A percentile compares a stretch with the other conserved stretches of the same genome.
Evolutionary conservation across 2,888 invertebrate species (phyloP).

Genomic region (Drosophila mimetica): DNA sequence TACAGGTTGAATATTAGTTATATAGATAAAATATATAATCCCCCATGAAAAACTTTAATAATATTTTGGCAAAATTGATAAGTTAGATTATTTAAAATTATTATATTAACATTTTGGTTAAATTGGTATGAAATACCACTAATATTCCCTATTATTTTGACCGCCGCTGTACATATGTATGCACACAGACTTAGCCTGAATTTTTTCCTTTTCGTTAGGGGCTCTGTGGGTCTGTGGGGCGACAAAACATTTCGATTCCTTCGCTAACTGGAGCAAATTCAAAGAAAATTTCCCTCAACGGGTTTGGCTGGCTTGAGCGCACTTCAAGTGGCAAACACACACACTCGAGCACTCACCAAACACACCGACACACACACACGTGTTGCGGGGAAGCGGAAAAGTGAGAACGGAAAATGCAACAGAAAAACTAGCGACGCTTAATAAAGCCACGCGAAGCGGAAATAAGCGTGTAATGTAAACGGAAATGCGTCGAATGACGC

Average conservation of each 20-base stretch:
- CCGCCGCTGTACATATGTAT: neutral
- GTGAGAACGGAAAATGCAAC: slow-evolving; percentile 36
- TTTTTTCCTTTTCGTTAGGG: neutral
- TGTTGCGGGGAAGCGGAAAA: slow-evolving; percentile 11
- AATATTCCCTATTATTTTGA: neutral
- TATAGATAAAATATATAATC: too few species aligned
- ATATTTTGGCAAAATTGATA: too few species aligned
- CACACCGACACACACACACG: slow-evolving; percentile 25
- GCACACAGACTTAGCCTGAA: slow-evolving; percentile 1
- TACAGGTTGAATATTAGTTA: too few species aligned
- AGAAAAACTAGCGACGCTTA: slow-evolving; percentile 56
- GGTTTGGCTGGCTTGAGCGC: slow-evolving; percentile 62
- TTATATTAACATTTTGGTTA: too few species aligned
- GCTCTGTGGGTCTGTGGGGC: slow-evolving; percentile 1
- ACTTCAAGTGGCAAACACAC: slow-evolving; percentile 66
- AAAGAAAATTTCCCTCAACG: slow-evolving; percentile 54
- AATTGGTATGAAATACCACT: too few species aligned
- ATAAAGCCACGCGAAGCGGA: slow-evolving; percentile 77
- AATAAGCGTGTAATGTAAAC: slow-evolving; percentile 79
- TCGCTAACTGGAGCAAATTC: slow-evolving; percentile 48
- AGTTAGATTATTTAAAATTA: too few species aligned
- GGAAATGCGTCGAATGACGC: slow-evolving; percentile 78
- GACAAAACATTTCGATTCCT: slow-evolving; percentile 36
- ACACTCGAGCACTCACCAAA: slow-evolving; percentile 16
- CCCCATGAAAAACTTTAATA: too few species aligned